Evolutionary conservation across 1,140 invertebrate species (phyloP).

Genomic region (Nilaparvata lugens): DNA sequence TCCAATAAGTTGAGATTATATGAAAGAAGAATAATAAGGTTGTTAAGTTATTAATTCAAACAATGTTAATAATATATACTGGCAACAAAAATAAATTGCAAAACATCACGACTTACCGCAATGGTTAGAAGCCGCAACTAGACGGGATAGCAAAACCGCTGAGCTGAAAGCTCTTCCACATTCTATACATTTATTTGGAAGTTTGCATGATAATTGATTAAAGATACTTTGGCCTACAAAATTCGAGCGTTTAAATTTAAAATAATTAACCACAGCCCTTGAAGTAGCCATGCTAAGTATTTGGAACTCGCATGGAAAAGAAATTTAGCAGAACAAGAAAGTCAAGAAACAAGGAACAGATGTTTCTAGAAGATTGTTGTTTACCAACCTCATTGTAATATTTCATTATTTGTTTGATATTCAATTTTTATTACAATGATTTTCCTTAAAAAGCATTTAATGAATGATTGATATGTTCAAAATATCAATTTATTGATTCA

Average conservation of each 20-base stretch:
- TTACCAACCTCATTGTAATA: too few species aligned
- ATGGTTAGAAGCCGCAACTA: slow-evolving; percentile 22
- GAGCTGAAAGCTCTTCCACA: slow-evolving; percentile 26
- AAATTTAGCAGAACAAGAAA: too few species aligned
- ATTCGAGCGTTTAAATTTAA: slow-evolving; percentile 31
- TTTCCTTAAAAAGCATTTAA: too few species aligned
- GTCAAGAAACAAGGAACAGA: too few species aligned
- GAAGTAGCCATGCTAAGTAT: slow-evolving; percentile 29
- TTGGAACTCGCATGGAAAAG: too few species aligned
- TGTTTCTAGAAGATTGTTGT: too few species aligned
- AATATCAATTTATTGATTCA: too few species aligned
- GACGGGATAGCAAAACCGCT: slow-evolving; percentile 21
- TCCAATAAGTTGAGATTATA: neutral
- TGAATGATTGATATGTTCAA: too few species aligned
- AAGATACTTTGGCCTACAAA: slow-evolving; percentile 26
- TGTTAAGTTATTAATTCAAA: slow-evolving; percentile 30
- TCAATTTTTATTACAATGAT: too few species aligned
- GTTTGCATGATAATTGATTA: slow-evolving; percentile 26
- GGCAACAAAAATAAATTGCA: slow-evolving; percentile 23
- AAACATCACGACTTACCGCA: slow-evolving; percentile 17
- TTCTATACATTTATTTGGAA: slow-evolving; percentile 29
- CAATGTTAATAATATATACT: slow-evolving; percentile 38
- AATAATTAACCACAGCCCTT: slow-evolving; percentile 32
- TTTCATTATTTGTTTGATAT: too few species aligned
- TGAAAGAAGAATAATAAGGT: too few species aligned